Evolutionary conservation across 2,888 invertebrate species (phyloP), one percentile per base, ranked within the genome.

Genomic region (Meteorus colon): DNA sequence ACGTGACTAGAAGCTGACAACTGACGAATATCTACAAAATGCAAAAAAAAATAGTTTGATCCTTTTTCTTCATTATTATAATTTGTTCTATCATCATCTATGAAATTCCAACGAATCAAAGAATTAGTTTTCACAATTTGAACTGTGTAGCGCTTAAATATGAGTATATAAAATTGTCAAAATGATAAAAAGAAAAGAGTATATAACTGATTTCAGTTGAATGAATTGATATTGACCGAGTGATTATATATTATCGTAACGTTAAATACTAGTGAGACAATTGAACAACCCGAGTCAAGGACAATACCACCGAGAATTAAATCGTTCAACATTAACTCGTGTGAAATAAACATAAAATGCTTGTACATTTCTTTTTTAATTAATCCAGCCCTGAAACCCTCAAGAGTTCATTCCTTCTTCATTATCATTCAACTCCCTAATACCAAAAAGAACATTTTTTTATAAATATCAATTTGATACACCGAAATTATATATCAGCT

Each of bases 1-100:
- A 69, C 60, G 68, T 74, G 68, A 68, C 74, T 74, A 62, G 68
- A 74, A 74, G 48, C 68, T 69, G 68, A 74, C 68, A 63, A 41
- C 69, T 74, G 68, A 19, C 59, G 24, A 72, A 31, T 62, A 67
- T 67, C 67, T 62, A 31, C 62, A 62, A 37, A 65, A 19, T 10
- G 65, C 65, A 37, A 65, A 41, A 19, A 41, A 19, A 41, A 24
- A 55, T n/a, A 31, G 19, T 63, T 34, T 27, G 37, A 19, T 19
- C n/a, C 6, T 55, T 8, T 19, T 55, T 55, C 19, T 55, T 19
- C 5, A n/a, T 55, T n/a, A 48, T 48, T 48, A 4, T 48, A 48
- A n/a, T 55, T 55, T 4, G n/a, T n/a, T 65, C 31, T 31, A 31
- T 63, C 27, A 63, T 31, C 63, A 16, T 63, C 31, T 10, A 55